A percentile compares a stretch with the other conserved stretches of the same genome.
Conservation (phyloP, 2,113 vertebrate genomes). For the Bucco capensis region DNA sequence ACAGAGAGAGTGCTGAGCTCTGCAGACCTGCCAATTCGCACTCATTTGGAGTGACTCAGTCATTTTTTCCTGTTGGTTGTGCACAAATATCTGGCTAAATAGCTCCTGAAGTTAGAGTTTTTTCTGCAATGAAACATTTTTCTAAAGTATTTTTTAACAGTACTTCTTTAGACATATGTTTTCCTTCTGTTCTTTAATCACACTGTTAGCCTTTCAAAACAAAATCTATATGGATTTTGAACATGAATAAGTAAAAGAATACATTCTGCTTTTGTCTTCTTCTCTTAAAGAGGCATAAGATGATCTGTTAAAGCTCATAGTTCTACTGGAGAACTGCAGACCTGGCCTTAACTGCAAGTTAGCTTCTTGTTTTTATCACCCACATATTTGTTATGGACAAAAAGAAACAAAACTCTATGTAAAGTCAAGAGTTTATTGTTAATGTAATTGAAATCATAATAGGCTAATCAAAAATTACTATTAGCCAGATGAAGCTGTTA, state of each 20-base stretch:
- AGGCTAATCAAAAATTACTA: neutral
- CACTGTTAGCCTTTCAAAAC: slow-evolving; percentile 52
- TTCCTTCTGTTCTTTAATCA: slow-evolving; percentile 65
- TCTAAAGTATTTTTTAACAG: slow-evolving; percentile 34
- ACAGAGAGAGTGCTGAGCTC: slow-evolving; percentile 50
- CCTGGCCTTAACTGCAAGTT: neutral
- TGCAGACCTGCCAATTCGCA: slow-evolving; percentile 58
- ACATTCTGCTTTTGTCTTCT: neutral
- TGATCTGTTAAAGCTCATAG: neutral
- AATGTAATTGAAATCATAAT: neutral
- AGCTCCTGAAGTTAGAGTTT: neutral
- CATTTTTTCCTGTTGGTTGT: slow-evolving; percentile 51
- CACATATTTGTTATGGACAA: neutral
- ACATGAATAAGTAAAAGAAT: slow-evolving; percentile 31
- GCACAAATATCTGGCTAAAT: slow-evolving; percentile 37
- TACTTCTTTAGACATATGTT: slow-evolving; percentile 45
- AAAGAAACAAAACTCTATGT: neutral
- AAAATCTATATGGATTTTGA: slow-evolving; percentile 52
- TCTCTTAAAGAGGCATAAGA: neutral
- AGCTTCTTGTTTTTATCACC: neutral
- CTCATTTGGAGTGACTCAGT: slow-evolving; percentile 62
- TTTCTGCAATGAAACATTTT: slow-evolving; percentile 19
- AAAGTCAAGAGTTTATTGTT: neutral
- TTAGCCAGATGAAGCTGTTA: neutral
- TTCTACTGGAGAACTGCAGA: neutral